phyloP scores from a whole-genome alignment of 92 coral and sea anemone species.

The Phenganax marumi region DNA sequence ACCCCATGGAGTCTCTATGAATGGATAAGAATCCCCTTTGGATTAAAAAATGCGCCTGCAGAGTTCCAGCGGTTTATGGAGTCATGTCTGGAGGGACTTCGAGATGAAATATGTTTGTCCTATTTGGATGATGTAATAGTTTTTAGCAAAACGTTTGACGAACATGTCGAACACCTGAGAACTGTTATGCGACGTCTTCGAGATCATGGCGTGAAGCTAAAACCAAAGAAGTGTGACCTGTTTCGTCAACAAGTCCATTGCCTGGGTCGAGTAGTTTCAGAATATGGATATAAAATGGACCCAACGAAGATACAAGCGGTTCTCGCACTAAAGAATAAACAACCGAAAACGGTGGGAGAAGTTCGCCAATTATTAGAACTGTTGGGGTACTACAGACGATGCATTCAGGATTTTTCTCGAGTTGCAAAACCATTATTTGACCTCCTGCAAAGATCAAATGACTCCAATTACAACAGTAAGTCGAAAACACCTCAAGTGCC shows the following conservation, averaged over 20 bases:
- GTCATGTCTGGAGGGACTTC: too few species aligned
- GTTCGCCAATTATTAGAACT: too few species aligned
- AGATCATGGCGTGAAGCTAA: too few species aligned
- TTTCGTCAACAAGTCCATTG: too few species aligned
- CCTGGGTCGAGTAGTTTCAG: too few species aligned
- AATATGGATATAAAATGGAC: neutral
- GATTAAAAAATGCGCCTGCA: slow-evolving; percentile 43
- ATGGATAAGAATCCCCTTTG: slow-evolving; percentile 53
- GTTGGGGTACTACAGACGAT: slow-evolving; percentile 11
- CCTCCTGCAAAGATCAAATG: neutral
- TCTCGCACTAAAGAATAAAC: slow-evolving; percentile 1
- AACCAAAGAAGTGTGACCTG: too few species aligned
- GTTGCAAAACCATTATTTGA: slow-evolving; percentile 15
- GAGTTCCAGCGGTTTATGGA: slow-evolving; percentile 10
- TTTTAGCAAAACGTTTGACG: too few species aligned
- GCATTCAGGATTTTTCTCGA: slow-evolving; percentile 13
- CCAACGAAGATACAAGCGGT: slow-evolving; percentile 4
- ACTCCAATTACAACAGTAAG: neutral
- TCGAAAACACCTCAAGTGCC: slow-evolving; percentile 35
- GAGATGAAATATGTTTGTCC: too few species aligned
- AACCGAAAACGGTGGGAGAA: neutral
- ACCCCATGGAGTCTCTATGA: slow-evolving; percentile 57
- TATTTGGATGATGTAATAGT: too few species aligned
- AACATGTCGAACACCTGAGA: too few species aligned
- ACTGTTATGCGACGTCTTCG: too few species aligned